Conservation (phyloP, 2,888 invertebrate species). For the Phania funesta region DNA sequence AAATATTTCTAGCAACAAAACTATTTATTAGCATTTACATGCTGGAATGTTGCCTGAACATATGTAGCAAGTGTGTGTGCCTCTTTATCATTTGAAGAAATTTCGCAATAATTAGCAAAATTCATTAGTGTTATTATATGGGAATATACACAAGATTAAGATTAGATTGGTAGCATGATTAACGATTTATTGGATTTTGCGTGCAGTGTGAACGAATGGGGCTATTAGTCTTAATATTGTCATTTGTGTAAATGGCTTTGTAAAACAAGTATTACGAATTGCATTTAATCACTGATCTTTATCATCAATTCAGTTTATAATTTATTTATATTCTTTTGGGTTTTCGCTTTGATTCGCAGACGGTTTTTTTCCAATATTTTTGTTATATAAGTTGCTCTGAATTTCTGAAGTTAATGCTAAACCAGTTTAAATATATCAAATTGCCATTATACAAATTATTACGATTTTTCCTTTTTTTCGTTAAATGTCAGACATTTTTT, state of each 20-base stretch:
- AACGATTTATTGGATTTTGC: conserved; percentile 52
- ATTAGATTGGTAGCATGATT: conserved; percentile 55
- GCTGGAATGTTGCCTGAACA: background rate
- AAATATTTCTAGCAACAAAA: background rate
- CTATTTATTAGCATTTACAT: background rate
- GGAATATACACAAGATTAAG: conserved; percentile 53
- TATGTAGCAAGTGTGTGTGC: background rate
- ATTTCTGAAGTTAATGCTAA: conserved; percentile 45
- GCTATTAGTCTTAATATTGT: conserved; percentile 62
- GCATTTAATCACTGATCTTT: conserved; percentile 56
- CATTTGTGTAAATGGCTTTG: conserved; percentile 56
- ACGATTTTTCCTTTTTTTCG: conserved; percentile 24
- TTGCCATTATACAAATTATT: conserved; percentile 62
- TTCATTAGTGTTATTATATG: conserved; percentile 44
- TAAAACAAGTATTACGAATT: conserved; percentile 55
- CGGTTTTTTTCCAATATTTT: conserved; percentile 44
- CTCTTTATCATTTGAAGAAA: conserved; percentile 35
- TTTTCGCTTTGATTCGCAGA: background rate
- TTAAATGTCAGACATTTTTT: conserved; percentile 59
- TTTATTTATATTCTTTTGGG: conserved; percentile 18
- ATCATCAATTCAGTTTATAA: conserved; percentile 43
- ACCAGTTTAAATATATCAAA: conserved; percentile 57
- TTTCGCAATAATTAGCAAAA: conserved; percentile 53
- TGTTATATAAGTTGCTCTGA: conserved; percentile 41
- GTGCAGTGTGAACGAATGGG: conserved; percentile 42